Conservation (phyloP, 2,888 invertebrate genomes). For the Furcula furcula region DNA sequence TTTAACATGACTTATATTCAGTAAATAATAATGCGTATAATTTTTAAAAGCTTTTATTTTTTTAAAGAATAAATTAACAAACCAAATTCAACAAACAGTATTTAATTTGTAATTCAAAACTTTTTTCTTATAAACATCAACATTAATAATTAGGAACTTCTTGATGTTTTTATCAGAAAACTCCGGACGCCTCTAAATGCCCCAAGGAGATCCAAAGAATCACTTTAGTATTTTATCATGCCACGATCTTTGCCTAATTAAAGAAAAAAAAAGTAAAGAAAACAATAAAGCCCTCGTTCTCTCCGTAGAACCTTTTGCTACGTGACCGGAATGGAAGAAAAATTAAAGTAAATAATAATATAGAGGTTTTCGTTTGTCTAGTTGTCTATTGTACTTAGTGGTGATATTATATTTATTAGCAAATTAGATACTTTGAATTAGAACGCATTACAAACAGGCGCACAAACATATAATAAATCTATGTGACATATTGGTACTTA, state of each 20-base stretch:
- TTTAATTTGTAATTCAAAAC: too few relatives aligned
- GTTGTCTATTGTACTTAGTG: neutral
- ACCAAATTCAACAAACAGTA: too few relatives aligned
- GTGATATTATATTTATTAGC: neutral
- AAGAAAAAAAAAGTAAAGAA: neutral
- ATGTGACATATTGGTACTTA: neutral
- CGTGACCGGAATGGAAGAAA: neutral
- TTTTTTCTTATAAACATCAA: too few relatives aligned
- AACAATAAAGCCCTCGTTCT: neutral
- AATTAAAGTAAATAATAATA: constrained; percentile 1
- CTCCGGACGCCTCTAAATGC: neutral
- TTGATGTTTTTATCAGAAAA: neutral
- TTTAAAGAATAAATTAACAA: too few relatives aligned
- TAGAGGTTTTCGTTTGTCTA: neutral
- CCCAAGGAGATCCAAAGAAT: neutral
- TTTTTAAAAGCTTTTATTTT: too few relatives aligned
- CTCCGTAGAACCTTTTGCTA: neutral
- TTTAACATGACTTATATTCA: too few relatives aligned
- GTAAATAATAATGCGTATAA: too few relatives aligned
- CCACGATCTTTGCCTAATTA: constrained; percentile 1
- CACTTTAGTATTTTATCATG: neutral
- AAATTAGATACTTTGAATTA: neutral
- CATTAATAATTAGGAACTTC: too few relatives aligned
- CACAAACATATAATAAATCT: neutral
- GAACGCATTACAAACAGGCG: too few relatives aligned